Conservation (phyloP, 1,140 invertebrate genomes). For the Helicoverpa armigera region DNA sequence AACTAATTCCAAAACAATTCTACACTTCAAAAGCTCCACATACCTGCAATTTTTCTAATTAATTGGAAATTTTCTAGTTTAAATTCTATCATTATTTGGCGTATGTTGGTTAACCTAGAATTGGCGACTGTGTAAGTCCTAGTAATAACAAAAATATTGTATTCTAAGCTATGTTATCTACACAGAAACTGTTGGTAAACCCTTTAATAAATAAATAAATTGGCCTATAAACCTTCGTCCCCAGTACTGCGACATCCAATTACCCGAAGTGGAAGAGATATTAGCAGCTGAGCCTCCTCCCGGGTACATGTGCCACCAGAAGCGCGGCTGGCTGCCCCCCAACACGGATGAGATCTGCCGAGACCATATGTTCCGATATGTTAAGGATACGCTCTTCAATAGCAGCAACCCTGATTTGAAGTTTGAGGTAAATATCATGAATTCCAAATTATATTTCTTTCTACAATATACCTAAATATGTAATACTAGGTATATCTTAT, state of each 20-base stretch:
- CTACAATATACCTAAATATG: too few species aligned
- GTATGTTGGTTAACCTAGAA: too few species aligned
- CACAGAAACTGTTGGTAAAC: too few species aligned
- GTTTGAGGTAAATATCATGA: constrained; percentile 66
- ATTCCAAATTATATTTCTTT: not conserved
- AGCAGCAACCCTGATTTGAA: constrained; percentile 68
- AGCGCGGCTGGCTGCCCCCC: constrained; percentile 91
- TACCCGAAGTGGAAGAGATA: constrained; percentile 94
- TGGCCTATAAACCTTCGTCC: constrained; percentile 44
- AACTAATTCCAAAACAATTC: too few species aligned
- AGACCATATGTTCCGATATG: constrained; percentile 73
- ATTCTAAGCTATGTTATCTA: too few species aligned
- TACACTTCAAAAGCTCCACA: too few species aligned
- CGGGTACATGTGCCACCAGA: constrained; percentile 89
- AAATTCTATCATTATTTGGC: too few species aligned
- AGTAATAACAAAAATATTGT: too few species aligned
- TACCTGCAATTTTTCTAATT: not conserved
- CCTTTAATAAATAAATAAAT: too few species aligned
- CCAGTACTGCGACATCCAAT: constrained; percentile 94
- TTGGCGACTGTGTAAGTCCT: too few species aligned
- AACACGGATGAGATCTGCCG: constrained; percentile 88
- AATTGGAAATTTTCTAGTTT: too few species aligned
- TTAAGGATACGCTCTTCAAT: constrained; percentile 68
- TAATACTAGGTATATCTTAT: too few species aligned
- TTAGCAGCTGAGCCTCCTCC: constrained; percentile 90